Conservation (phyloP, 2,797 vertebrate species). For the Mormyrus hasselquistii region DNA sequence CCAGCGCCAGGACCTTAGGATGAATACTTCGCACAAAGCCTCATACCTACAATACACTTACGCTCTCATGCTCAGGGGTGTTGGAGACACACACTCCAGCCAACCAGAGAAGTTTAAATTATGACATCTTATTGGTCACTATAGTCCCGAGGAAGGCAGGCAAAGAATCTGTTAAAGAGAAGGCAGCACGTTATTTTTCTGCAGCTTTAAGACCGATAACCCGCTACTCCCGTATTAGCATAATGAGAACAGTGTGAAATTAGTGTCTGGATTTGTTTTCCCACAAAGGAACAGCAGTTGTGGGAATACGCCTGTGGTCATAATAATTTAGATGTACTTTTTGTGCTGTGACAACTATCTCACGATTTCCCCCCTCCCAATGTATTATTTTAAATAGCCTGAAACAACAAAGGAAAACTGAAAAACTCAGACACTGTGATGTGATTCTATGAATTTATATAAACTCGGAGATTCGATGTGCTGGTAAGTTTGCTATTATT, state of each 20-base stretch:
- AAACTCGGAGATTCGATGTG: background rate
- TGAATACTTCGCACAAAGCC: slow-evolving; percentile 16
- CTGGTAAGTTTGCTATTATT: background rate
- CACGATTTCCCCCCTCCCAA: background rate
- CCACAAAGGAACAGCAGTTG: background rate
- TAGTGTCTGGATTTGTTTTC: background rate
- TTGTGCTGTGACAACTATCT: background rate
- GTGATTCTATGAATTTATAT: background rate
- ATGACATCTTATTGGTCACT: background rate
- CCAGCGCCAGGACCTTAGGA: slow-evolving; percentile 1
- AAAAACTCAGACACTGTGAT: background rate
- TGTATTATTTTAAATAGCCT: background rate
- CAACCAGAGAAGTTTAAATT: background rate
- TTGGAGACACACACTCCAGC: background rate
- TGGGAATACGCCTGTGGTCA: background rate
- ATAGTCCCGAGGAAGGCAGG: background rate
- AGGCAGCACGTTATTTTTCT: background rate
- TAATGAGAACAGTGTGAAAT: slow-evolving; percentile 6
- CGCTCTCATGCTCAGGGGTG: background rate
- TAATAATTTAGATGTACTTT: slow-evolving; percentile 6
- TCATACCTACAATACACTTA: background rate
- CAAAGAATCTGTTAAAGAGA: background rate
- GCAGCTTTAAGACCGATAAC: background rate
- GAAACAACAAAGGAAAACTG: background rate
- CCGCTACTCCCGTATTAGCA: background rate